Percentiles rank a stretch among this genome's conserved stretches.
These are phyloP conservation scores for Phasianus colchicus DNA, from an alignment of 2,113 vertebrate genomes.

Conservation along the genomic window DNA sequence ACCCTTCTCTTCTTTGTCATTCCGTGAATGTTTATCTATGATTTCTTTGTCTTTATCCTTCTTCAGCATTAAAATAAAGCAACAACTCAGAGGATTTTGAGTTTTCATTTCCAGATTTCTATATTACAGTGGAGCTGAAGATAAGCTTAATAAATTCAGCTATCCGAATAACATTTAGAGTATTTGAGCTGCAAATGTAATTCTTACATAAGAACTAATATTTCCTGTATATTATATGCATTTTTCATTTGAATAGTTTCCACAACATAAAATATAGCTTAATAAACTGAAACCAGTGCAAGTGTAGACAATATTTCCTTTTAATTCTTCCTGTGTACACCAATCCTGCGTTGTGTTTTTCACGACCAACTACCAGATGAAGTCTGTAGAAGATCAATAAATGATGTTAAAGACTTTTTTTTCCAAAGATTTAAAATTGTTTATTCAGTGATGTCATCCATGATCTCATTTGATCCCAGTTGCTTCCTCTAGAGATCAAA, in stretches of 20 bases:
- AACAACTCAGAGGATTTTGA: background rate
- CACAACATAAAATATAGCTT: background rate
- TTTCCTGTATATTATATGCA: background rate
- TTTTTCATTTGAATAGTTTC: background rate
- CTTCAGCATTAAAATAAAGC: background rate
- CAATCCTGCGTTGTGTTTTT: background rate
- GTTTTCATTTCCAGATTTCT: background rate
- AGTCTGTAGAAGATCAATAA: background rate
- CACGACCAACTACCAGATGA: background rate
- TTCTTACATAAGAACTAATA: background rate
- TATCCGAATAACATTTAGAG: background rate
- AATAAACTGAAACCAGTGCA: background rate
- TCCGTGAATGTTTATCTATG: background rate
- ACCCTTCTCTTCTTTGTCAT: background rate
- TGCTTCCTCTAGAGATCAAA: background rate
- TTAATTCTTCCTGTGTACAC: background rate
- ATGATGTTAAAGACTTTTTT: background rate
- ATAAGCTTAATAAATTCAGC: background rate
- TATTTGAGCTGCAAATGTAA: background rate
- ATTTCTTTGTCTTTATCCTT: background rate
- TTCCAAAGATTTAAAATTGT: background rate
- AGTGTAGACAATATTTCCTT: background rate
- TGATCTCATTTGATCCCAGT: background rate
- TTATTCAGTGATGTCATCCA: background rate
- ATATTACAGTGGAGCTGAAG: background rate